Evolutionary conservation across 2,113 vertebrate species (phyloP).

Genomic region (Procavia capensis): DNA sequence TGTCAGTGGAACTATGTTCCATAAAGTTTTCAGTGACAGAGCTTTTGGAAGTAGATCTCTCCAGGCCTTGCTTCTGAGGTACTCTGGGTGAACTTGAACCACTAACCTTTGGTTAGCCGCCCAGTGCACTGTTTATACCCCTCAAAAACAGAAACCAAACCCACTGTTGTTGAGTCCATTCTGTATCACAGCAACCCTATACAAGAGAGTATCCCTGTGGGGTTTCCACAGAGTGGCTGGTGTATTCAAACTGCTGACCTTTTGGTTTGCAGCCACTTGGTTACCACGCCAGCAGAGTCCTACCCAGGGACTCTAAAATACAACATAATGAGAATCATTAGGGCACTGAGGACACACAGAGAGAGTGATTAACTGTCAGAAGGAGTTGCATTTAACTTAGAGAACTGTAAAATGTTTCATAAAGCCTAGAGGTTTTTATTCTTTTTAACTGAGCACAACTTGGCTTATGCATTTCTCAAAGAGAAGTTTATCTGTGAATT

Average conservation of each 20-base stretch:
- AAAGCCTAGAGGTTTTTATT: background rate
- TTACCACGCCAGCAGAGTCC: background rate
- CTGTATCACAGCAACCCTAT: too few species aligned
- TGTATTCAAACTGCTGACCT: too few species aligned
- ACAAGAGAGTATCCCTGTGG: too few species aligned
- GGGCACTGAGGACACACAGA: background rate
- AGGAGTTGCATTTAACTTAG: background rate
- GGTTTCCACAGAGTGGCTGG: too few species aligned
- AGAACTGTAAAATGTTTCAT: background rate
- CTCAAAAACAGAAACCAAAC: too few species aligned
- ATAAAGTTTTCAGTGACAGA: too few species aligned
- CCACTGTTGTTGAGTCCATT: too few species aligned
- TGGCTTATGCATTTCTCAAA: background rate
- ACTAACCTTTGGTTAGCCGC: background rate
- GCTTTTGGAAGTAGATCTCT: too few species aligned
- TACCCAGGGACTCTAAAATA: background rate
- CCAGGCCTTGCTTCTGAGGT: background rate
- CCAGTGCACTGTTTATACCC: too few species aligned
- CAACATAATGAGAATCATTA: background rate
- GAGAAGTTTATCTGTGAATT: background rate
- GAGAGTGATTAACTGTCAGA: background rate
- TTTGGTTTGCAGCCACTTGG: background rate
- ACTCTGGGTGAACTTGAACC: background rate
- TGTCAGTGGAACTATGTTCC: too few species aligned
- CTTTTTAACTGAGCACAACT: background rate